A percentile compares a stretch with the other conserved stretches of the same genome.
phyloP scores from a whole-genome alignment of 92 coral and sea anemone genomes.

The Scolanthus callimorphus region DNA sequence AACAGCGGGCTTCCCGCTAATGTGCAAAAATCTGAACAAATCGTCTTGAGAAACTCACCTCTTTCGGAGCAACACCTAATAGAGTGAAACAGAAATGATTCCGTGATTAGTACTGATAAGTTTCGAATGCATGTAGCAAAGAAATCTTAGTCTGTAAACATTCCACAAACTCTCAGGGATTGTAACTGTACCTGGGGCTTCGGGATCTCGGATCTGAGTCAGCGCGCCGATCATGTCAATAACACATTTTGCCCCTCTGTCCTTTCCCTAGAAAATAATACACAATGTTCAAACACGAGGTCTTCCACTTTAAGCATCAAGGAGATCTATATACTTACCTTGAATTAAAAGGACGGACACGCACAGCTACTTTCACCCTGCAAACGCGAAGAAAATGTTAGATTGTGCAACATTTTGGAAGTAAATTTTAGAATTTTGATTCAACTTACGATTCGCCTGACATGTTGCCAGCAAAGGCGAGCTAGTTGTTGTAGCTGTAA shows the following conservation, averaged over 20 bases:
- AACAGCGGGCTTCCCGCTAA: no score
- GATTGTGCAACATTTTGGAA: constrained; percentile 4
- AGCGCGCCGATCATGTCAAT: constrained; percentile 88
- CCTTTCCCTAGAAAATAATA: constrained; percentile 65
- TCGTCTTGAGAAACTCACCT: constrained; percentile 46
- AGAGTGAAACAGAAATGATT: neutral
- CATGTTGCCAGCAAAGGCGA: constrained; percentile 25
- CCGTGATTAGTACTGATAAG: neutral
- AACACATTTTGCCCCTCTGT: constrained; percentile 79
- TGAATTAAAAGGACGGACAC: constrained; percentile 96
- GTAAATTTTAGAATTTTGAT: neutral
- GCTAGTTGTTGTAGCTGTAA: no score
- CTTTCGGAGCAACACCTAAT: constrained; percentile 87
- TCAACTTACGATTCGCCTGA: constrained; percentile 89
- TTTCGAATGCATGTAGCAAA: no score
- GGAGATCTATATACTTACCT: constrained; percentile 48
- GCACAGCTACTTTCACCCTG: constrained; percentile 99
- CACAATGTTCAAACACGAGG: neutral
- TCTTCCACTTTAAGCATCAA: neutral
- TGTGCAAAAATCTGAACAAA: no score
- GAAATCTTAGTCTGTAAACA: constrained; percentile 73
- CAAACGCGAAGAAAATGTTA: constrained; percentile 3
- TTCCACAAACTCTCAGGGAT: constrained; percentile 67
- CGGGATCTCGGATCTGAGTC: constrained; percentile 91
- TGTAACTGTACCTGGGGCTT: constrained; percentile 82